Base-by-base conservation (phyloP, 1,140 invertebrate genomes). In the Pachypeltis micranthus region DNA sequence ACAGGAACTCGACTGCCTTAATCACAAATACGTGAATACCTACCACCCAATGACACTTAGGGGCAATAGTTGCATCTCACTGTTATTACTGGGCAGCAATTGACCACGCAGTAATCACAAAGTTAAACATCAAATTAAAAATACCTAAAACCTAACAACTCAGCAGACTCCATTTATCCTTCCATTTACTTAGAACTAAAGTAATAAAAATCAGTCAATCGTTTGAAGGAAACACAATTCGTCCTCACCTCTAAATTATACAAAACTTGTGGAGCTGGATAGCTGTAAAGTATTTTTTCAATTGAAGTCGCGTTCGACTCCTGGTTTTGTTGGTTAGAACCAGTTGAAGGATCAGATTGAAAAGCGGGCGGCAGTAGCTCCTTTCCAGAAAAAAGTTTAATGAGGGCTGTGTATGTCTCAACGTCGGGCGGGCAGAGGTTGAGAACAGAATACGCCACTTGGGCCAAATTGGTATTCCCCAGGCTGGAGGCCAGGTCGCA, bases 201-300 rank as follows among this genome's bases (percentile, higher is more conserved):
- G 28, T 25, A 31, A 16, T 21, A 62, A 59, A 44, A 19, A 58
- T 65, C 7, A 16, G 7, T 39, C 7, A 10, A 39, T 39, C 31
- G 31, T 39, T 7, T 39, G 16, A 39, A 7, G 16, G 16, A 10
- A 39, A n/a, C n/a, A n/a, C n/a, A 39, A 39, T 39, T 39, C 16
- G 47, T 59, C 65, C 70, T 75, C 68, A 83, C 82, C 71, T 84
- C 82, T 63, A 86, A 74, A 74, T 81, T 82, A 72, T 91, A 91
- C 21, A 90, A 77, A 69, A 90, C 87, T 75, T 88, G 82, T 54
- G 88, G 87, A 25, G 89, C 82, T 59, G 86, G 83, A 19, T 81
- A 75, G 69, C 79, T 81, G 72, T 90, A 85, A 73, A 90, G 90
- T 72, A 89, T 77, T 63, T 76, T 78, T 68, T 90, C 87, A 63